Percentiles rank a stretch among this genome's conserved stretches.
Conservation (phyloP, 2,797 vertebrate species). For the Taenioides sp. region DNA sequence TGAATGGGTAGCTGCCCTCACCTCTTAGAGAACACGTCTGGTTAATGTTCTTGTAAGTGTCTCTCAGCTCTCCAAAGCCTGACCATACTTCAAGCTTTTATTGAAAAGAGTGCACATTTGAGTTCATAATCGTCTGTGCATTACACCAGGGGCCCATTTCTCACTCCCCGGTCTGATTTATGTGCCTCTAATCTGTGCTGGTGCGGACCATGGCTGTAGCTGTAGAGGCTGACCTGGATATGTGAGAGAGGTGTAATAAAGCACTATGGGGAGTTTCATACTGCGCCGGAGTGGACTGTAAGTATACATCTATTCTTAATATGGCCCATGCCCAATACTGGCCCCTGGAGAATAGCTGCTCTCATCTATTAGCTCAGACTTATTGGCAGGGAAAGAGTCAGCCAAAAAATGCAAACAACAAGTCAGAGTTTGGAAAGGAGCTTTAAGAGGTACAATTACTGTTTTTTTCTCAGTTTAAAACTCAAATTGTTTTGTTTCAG, state of each 20-base stretch:
- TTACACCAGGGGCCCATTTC: slow-evolving; percentile 67
- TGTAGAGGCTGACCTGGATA: slow-evolving; percentile 64
- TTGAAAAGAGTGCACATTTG: slow-evolving; percentile 72
- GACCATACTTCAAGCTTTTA: slow-evolving; percentile 73
- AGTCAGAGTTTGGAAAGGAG: no score
- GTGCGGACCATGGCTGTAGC: slow-evolving; percentile 43
- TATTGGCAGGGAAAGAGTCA: slow-evolving; percentile 39
- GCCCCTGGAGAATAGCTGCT: slow-evolving; percentile 28
- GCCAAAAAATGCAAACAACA: slow-evolving; percentile 29
- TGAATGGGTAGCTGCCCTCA: slow-evolving; percentile 33
- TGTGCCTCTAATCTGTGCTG: slow-evolving; percentile 68
- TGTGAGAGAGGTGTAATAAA: slow-evolving; percentile 51
- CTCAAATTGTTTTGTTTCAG: no score
- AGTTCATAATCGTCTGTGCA: slow-evolving; percentile 75
- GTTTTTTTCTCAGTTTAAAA: no score
- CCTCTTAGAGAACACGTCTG: slow-evolving; percentile 41
- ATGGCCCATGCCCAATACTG: slow-evolving; percentile 38
- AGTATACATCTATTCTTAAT: slow-evolving; percentile 57
- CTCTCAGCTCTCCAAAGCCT: slow-evolving; percentile 57
- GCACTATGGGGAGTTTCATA: slow-evolving; percentile 53
- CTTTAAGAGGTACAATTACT: no score
- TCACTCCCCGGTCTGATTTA: slow-evolving; percentile 71
- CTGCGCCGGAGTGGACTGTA: slow-evolving; percentile 44
- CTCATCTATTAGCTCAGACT: slow-evolving; percentile 56
- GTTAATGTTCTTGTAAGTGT: slow-evolving; percentile 64